phyloP scores from a whole-genome alignment of 2,113 vertebrate genomes.

The Suricata suricatta region DNA sequence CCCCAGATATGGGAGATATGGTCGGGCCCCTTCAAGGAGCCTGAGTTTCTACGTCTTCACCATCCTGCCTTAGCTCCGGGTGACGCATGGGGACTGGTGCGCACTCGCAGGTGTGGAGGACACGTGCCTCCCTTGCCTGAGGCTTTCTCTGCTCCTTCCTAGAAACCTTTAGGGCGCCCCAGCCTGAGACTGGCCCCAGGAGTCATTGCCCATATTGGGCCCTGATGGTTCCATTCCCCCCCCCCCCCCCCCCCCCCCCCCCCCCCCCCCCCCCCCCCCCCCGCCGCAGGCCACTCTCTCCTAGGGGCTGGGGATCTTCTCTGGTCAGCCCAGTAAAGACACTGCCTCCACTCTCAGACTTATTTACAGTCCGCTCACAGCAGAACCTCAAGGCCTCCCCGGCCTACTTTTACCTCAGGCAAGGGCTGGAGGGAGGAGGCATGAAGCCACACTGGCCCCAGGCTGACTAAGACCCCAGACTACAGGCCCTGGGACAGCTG shows the following conservation, averaged over 20 bases:
- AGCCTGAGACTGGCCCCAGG: neutral
- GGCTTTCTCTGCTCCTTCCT: neutral
- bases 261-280: too few relatives aligned
- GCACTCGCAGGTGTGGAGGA: neutral
- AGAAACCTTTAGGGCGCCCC: neutral
- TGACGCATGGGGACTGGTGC: neutral
- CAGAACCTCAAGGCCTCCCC: neutral
- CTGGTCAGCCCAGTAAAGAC: neutral
- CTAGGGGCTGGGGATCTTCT: neutral
- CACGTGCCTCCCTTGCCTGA: neutral
- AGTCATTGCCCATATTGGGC: neutral
- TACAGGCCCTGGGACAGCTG: neutral
- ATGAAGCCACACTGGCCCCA: neutral
- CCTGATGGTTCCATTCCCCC: neutral
- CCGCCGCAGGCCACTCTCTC: neutral
- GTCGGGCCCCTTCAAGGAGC: neutral
- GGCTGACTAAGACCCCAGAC: neutral
- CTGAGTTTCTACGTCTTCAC: neutral
- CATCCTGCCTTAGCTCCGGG: neutral
- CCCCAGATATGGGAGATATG: neutral
- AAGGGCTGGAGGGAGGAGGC: neutral
- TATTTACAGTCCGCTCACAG: neutral
- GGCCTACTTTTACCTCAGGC: constrained; percentile 25
- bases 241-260: too few relatives aligned
- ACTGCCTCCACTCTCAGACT: neutral